Percentiles rank a stretch among this genome's conserved stretches.
These are phyloP conservation scores for Lithobates pipiens DNA, from an alignment of 2,797 vertebrate genomes.

Conservation along the genomic window DNA sequence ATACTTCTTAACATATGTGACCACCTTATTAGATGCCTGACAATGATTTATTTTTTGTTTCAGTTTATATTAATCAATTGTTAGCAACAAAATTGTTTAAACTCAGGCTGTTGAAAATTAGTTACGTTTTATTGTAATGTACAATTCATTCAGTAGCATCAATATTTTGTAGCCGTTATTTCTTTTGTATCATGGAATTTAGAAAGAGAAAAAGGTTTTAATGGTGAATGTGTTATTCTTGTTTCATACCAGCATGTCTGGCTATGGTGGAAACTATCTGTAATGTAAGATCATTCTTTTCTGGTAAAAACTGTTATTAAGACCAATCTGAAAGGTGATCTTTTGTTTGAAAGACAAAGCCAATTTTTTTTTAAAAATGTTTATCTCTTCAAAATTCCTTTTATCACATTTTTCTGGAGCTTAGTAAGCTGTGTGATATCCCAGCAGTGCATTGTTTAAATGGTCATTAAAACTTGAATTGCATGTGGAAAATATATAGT, in stretches of 20 bases:
- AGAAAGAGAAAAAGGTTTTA: neutral
- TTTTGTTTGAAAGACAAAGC: neutral
- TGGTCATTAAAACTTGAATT: neutral
- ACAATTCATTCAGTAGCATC: neutral
- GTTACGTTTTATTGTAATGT: too few species aligned
- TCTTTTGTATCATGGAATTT: neutral
- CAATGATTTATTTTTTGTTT: too few species aligned
- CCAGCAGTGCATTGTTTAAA: neutral
- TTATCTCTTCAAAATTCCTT: neutral
- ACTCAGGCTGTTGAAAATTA: too few species aligned
- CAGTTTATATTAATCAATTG: too few species aligned
- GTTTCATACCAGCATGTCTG: neutral
- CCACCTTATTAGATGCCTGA: too few species aligned
- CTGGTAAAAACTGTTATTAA: neutral
- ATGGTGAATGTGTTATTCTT: neutral
- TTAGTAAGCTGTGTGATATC: neutral
- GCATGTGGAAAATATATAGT: neutral
- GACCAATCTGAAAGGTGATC: neutral
- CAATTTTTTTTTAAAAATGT: neutral
- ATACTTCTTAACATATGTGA: too few species aligned
- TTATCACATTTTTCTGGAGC: neutral
- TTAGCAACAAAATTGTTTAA: too few species aligned
- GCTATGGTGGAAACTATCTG: neutral
- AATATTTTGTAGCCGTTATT: too few species aligned
- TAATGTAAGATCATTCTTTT: neutral